These are phyloP conservation scores for Physella acuta DNA, from an alignment of 1,140 invertebrate genomes.

Conservation along the genomic window DNA sequence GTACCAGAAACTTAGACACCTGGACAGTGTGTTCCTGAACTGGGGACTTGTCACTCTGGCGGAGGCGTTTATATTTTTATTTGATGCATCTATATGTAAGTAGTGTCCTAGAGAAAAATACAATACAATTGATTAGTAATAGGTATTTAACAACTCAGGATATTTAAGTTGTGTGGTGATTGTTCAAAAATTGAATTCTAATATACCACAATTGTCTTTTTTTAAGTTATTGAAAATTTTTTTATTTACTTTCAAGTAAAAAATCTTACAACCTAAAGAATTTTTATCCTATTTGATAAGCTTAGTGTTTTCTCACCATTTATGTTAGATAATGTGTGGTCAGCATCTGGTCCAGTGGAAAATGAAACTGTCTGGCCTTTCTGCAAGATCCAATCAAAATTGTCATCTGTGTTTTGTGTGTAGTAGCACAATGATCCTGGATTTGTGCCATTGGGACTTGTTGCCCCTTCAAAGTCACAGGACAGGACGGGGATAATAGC, in stretches of 20 bases:
- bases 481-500: constrained; percentile 9
- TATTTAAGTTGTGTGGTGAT: too few species aligned
- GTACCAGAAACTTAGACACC: constrained; percentile 53
- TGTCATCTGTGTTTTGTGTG: constrained; percentile 68
- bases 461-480: constrained; percentile 75
- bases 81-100: constrained; percentile 73
- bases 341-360: constrained; percentile 43
- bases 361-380: constrained; percentile 31
- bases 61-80: constrained; percentile 64
- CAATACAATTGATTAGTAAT: too few species aligned
- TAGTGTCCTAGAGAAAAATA: constrained; percentile 68
- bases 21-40: constrained; percentile 24
- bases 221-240: too few species aligned
- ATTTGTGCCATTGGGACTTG: constrained; percentile 48
- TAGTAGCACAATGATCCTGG: constrained; percentile 68
- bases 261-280: too few species aligned
- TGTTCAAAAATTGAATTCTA: too few species aligned
- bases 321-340: constrained; percentile 49
- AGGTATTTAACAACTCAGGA: too few species aligned
- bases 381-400: constrained; percentile 49
- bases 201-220: too few species aligned
- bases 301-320: constrained; percentile 29
- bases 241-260: too few species aligned
- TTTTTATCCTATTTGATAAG: too few species aligned
- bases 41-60: constrained; percentile 67